Percentiles rank a stretch among this genome's conserved stretches.
Evolutionary conservation across 1,140 invertebrate species (phyloP).

Genomic region (Branchinecta lindahli): DNA sequence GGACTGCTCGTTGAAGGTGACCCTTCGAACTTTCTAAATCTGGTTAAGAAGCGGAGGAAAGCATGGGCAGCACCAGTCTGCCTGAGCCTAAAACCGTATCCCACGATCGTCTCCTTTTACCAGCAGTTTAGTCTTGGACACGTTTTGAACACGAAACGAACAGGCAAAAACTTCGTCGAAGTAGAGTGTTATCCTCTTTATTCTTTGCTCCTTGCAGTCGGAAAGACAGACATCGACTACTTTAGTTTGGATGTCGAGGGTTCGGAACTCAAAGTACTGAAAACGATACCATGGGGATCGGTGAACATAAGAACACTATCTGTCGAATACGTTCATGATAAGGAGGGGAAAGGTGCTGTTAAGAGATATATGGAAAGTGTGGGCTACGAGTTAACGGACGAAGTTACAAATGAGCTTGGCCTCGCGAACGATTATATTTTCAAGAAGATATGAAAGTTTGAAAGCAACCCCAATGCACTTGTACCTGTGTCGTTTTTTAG

Average conservation of each 20-base stretch:
- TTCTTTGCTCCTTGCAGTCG: conserved; percentile 57
- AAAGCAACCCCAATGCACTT: too few species aligned
- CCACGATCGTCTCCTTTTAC: conserved; percentile 20
- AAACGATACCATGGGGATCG: conserved; percentile 18
- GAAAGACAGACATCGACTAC: conserved; percentile 49
- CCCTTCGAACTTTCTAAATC: conserved; percentile 34
- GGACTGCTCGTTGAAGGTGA: conserved; percentile 27
- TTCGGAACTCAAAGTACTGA: conserved; percentile 35
- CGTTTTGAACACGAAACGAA: not conserved
- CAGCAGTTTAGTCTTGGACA: conserved; percentile 10
- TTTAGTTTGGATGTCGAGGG: conserved; percentile 50
- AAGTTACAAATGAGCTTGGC: conserved; percentile 29
- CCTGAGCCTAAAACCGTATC: conserved; percentile 31
- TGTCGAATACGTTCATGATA: conserved; percentile 32
- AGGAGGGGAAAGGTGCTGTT: conserved; percentile 28
- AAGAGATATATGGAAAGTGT: conserved; percentile 29
- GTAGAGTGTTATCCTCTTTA: conserved; percentile 70
- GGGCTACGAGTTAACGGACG: conserved; percentile 30
- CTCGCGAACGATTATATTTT: conserved; percentile 37
- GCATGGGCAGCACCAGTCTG: conserved; percentile 34
- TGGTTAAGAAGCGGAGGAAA: conserved; percentile 32
- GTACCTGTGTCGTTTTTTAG: too few species aligned
- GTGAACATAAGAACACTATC: conserved; percentile 26
- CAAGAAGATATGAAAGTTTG: conserved; percentile 25
- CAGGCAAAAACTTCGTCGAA: conserved; percentile 12